Percentiles rank a stretch among this genome's conserved stretches.
phyloP scores from a whole-genome alignment of 2,113 vertebrate species.

The Suricata suricatta region DNA sequence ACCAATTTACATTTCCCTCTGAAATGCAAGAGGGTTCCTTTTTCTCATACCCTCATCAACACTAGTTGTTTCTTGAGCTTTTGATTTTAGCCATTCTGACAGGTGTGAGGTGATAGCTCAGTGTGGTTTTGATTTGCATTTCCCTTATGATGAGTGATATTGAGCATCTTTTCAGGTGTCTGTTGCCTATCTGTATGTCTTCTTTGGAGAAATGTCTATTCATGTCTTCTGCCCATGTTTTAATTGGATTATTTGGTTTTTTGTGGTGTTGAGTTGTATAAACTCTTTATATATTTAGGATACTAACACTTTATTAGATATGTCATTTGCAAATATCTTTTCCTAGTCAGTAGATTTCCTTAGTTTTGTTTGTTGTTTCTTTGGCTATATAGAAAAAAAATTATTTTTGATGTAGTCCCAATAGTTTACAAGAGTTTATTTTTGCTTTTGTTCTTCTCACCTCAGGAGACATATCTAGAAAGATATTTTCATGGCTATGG shows the following conservation, averaged over 20 bases:
- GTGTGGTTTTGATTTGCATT: background rate
- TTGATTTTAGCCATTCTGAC: background rate
- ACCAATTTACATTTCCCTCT: background rate
- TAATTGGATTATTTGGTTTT: background rate
- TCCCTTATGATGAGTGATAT: background rate
- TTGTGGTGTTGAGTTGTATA: background rate
- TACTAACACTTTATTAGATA: background rate
- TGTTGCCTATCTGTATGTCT: background rate
- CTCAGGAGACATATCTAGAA: background rate
- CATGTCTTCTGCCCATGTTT: background rate
- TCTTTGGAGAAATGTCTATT: background rate
- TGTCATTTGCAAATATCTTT: background rate
- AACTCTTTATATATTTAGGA: background rate
- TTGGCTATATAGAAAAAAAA: background rate
- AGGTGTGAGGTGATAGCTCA: background rate
- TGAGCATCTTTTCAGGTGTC: background rate
- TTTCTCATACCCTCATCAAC: background rate
- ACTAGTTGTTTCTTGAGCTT: background rate
- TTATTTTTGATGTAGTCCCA: background rate
- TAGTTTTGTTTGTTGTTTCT: background rate
- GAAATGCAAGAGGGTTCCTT: background rate
- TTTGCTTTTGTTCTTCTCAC: background rate
- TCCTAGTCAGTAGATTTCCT: background rate
- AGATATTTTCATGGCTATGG: background rate
- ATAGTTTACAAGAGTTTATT: background rate